These are phyloP conservation scores for Myopa testacea DNA, from an alignment of 2,888 invertebrate species.

Conservation along the genomic window DNA sequence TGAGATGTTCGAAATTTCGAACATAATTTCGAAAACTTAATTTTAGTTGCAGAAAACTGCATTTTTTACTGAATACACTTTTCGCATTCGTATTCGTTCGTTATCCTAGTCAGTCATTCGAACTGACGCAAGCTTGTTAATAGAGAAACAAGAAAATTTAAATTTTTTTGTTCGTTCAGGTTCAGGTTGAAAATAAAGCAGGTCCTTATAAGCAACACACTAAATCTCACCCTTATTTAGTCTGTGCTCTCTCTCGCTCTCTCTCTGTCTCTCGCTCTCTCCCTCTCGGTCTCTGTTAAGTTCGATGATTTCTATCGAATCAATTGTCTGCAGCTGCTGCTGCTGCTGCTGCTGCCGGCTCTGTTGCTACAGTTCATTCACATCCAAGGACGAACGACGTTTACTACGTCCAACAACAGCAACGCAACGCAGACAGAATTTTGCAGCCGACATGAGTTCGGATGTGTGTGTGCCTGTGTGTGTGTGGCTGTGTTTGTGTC, in stretches of 20 bases:
- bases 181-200: neutral
- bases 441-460: constrained; percentile 17
- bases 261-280: constrained; percentile 1
- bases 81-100: too few species aligned
- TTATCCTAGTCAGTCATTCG: too few species aligned
- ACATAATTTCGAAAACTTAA: too few species aligned
- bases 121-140: too few species aligned
- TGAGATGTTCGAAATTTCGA: too few species aligned
- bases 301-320: neutral
- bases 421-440: constrained; percentile 21
- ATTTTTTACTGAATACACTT: too few species aligned
- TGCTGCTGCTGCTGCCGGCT: constrained; percentile 2
- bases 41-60: too few species aligned
- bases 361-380: constrained; percentile 49
- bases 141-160: too few species aligned
- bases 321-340: constrained; percentile 9
- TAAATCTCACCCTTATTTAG: neutral
- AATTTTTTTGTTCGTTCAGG: too few species aligned
- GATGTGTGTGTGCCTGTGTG: neutral
- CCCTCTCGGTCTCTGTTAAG: neutral
- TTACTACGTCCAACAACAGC: constrained; percentile 44
- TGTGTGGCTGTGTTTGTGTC: neutral
- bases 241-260: neutral
- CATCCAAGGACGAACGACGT: constrained; percentile 57
- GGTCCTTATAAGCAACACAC: neutral